Evolutionary conservation across 2,113 vertebrate genomes (phyloP), one percentile per base, ranked within the genome.

Genomic region (Bos taurus): DNA sequence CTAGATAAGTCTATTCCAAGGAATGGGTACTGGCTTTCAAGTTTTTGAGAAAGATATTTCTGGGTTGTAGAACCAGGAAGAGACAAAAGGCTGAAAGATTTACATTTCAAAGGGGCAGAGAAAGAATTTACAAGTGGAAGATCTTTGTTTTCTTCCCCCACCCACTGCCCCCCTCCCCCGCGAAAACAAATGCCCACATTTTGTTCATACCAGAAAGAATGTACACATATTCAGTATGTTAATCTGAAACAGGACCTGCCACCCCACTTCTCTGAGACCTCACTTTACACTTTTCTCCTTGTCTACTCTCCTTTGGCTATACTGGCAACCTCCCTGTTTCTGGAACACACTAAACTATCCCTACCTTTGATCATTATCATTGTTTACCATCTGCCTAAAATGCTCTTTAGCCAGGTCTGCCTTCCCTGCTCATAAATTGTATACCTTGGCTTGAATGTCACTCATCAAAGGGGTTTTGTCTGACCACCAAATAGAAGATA

Each of bases 151-250:
- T 78, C 40, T 21, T 33, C 17, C n/a, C n/a, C n/a, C 10, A 4
- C 14, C 14, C 15, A 16, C 6, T 0, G 0, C 30, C 15, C 0
- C 6, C 6, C 28, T 3, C 6, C 59, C 14, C 28, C 0, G 1
- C 0, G 3, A 17, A 64, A 64, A 30, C 4, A 50, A 81, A 50
- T 21, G 28, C 16, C 13, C 78, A 33, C 30, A 81, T 50, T 81
- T 11, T 19, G 15, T 81, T 81, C 78, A 50, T 33, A 81, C 16
- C 46, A 19, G 46, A 28, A 50, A 40, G 10, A 43, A 77, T 77
- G 36, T 13, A 43, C 16, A 50, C 3, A 30, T 50, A 33, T 11
- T 81, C 28, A 50, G 46, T 3, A 30, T 81, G 28, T 11, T 81
- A 6, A 50, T 81, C 16, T 81, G 46, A 81, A 81, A 50, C 2